Evolutionary conservation across 1,140 invertebrate genomes (phyloP), one percentile per base, ranked within the genome.

Genomic region (Cherax destructor): DNA sequence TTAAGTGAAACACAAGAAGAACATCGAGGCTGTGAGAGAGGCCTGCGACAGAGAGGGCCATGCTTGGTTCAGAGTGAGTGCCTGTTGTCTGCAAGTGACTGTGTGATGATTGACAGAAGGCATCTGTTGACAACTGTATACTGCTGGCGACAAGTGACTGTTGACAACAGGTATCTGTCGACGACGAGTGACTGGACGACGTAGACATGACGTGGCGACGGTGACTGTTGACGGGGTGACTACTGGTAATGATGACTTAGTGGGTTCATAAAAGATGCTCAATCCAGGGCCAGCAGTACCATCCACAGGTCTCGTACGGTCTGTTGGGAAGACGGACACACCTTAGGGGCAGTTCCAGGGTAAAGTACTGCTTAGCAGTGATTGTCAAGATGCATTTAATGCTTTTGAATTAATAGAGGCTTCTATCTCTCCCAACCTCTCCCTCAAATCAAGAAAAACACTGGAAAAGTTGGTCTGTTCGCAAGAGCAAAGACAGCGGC

Each of bases 281-380:
- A 16, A 91, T 78, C 88, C 88, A 91, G 52, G 88, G 72, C 88
- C 88, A 91, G 88, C 88, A 91, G 88, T 91, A 91, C 88, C 88
- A 91, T 24, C 88, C 83, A 79, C 88, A 91, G 30, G 81, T 86
- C 83, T 86, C 83, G 83, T 91, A 91, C n/a, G 88, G 69, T 78
- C 88, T 91, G 88, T 78, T 74, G 83, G 69, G 59, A 61, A 91
- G 61, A 84, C 61, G 61, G 18, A 65, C 61, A 76, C 18, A 76
- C 69, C 65, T 56, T 74, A 59, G 50, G 52, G 69, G 13, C 16
- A 72, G 65, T n/a, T 30, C 52, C 69, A 24, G 16, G 59, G 30
- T 50, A 65, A 85, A 9, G 11, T 69, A 21, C n/a, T n/a, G 21
- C 18, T 30, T 72, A 9, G 13, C 18, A 65, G 1, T 65, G 7